Base-by-base conservation (phyloP, 64 coral and sea anemone genomes). In the Astreopora myriophthalma region DNA sequence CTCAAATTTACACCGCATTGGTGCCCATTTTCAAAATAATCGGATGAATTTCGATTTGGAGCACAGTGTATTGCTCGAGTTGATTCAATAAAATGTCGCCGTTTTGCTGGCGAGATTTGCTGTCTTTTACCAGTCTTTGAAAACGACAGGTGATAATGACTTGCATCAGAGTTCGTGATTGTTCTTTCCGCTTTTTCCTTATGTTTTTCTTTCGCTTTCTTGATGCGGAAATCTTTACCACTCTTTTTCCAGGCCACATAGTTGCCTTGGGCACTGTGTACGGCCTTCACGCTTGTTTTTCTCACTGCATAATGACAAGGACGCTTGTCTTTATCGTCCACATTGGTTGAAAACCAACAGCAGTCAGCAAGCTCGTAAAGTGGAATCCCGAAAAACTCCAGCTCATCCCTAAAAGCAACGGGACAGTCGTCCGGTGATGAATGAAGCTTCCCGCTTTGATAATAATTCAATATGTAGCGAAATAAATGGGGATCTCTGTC, bases 391-490 rank as follows among this genome's bases (percentile, higher is more conserved):
- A 92, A 96, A 29, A 88, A 96, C 7, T 61, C 86, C 16, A 96
- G 75, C 63, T 96, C 94, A 39, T 96, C 94, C 27, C 81, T 60
- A 74, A 96, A 96, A 19, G 94, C 85, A 80, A 83, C 89, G 42
- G 71, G 67, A 57, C 94, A 96, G 13, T 96, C 94, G 37, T 92
- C 90, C 7, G 87, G 58, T 39, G 94, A 96, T 25, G 92, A 57
- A 76, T 96, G 94, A 1, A 96, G 58, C 38, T 96, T 96, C 23
- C 94, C 94, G 55, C 91, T 71, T 52, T 49, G 94, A 48, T 96
- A 96, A 69, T 84, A 96, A 73, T 96, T 96, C 42, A 96, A 89
- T 75, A 96, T 96, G 61, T 92, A 96, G 24, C 94, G 85, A 85
- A 96, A 96, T 71, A 96, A 76, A 22, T 92, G 74, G 48, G 94